Evolutionary conservation across 2,888 invertebrate species (phyloP).

Genomic region (Apoderus coryli): DNA sequence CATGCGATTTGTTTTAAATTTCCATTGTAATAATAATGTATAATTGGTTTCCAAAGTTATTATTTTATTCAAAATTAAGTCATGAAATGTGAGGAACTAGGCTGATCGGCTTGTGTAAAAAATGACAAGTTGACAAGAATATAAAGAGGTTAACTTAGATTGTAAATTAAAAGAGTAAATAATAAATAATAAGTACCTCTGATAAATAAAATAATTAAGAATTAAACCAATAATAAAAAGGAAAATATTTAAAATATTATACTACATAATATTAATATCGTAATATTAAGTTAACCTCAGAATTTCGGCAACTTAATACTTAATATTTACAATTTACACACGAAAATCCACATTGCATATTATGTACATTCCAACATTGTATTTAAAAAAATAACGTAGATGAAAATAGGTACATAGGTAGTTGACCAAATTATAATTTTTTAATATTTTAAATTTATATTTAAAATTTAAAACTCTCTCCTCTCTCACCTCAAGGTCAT

Average conservation of each 20-base stretch:
- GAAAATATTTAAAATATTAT: too few relatives aligned
- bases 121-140: conserved; percentile 1
- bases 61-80: conserved; percentile 4
- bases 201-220: too few relatives aligned
- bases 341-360: conserved; percentile 1
- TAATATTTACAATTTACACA: conserved; percentile 1
- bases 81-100: conserved; percentile 11
- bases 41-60: conserved; percentile 9
- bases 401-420: too few relatives aligned
- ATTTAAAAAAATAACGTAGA: too few relatives aligned
- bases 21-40: conserved; percentile 5
- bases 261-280: too few relatives aligned
- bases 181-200: neutral
- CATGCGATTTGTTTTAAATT: too few relatives aligned
- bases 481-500: too few relatives aligned
- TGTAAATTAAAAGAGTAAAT: too few relatives aligned
- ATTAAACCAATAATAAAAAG: too few relatives aligned
- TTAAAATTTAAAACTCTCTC: neutral
- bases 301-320: neutral
- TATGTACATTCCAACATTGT: too few relatives aligned
- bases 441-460: neutral
- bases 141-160: too few relatives aligned
- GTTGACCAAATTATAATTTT: neutral
- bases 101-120: conserved; percentile 2
- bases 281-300: neutral